Conservation (phyloP, 1,140 invertebrate genomes). For the Lepidurus packardi region DNA sequence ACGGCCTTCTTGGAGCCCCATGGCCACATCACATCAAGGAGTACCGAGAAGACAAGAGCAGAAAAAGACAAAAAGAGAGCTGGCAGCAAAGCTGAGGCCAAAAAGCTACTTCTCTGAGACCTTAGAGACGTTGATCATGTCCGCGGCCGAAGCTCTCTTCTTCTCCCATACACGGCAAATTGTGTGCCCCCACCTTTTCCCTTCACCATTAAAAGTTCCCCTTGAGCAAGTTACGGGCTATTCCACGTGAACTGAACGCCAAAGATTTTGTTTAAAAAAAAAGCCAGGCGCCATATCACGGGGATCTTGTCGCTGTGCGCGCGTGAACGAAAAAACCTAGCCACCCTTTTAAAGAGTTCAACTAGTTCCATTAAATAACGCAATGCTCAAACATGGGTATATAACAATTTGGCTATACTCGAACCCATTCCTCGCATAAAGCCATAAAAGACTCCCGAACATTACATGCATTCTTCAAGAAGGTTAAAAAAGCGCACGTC, state of each 20-base stretch:
- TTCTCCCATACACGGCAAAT: constrained; percentile 8
- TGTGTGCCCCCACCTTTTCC: constrained; percentile 8
- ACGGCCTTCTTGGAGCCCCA: background rate
- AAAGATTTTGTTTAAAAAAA: background rate
- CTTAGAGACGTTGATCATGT: constrained; percentile 5
- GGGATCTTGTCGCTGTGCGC: too few relatives aligned
- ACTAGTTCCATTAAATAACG: too few relatives aligned
- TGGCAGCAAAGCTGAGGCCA: background rate
- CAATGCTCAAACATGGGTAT: too few relatives aligned
- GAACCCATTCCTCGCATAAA: background rate
- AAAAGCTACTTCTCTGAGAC: background rate
- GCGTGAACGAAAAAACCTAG: too few relatives aligned
- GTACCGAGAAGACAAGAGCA: background rate
- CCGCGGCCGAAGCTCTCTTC: background rate
- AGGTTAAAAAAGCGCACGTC: constrained; percentile 40
- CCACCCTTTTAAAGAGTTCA: too few relatives aligned
- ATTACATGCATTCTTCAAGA: background rate
- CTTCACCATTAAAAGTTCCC: background rate
- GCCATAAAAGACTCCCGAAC: background rate
- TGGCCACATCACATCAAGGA: constrained; percentile 5
- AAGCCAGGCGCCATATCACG: too few relatives aligned
- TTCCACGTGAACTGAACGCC: constrained; percentile 24
- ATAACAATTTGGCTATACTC: background rate
- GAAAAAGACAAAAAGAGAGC: background rate
- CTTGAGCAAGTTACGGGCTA: background rate